A percentile compares a stretch with the other conserved stretches of the same genome.
Evolutionary conservation across 2,113 vertebrate genomes (phyloP).

Genomic region (Bos javanicus): DNA sequence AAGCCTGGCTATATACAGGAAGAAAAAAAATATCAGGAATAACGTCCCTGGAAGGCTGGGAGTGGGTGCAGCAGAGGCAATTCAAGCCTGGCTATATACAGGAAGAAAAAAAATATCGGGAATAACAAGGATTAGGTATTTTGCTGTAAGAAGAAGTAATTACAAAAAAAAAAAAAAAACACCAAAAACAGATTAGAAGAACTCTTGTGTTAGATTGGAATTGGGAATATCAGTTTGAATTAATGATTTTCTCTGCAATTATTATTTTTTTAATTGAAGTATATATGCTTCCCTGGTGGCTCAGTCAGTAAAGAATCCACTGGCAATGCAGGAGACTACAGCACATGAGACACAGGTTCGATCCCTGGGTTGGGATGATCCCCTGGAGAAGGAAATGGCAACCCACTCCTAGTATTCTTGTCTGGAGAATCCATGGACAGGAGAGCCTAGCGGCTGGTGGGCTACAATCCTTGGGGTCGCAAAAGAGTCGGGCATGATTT

Average conservation of each 20-base stretch:
- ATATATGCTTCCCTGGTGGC: background rate
- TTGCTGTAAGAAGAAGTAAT: background rate
- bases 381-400: background rate
- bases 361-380: background rate
- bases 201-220: background rate
- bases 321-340: background rate
- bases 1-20: background rate
- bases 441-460: background rate
- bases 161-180: background rate
- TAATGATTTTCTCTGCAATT: background rate
- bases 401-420: background rate
- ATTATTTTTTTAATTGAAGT: background rate
- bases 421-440: background rate
- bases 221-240: background rate
- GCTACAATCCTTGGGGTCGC: background rate
- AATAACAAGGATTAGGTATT: background rate
- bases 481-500: background rate
- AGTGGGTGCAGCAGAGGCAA: background rate
- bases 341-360: fast-evolving
- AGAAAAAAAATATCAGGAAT: background rate
- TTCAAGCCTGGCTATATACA: background rate
- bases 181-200: background rate
- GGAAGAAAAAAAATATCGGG: background rate
- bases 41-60: background rate
- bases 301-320: background rate